Percentiles rank a stretch among this genome's conserved stretches.
These are phyloP conservation scores for Acronicta psi DNA, from an alignment of 2,888 invertebrate species.

Conservation along the genomic window DNA sequence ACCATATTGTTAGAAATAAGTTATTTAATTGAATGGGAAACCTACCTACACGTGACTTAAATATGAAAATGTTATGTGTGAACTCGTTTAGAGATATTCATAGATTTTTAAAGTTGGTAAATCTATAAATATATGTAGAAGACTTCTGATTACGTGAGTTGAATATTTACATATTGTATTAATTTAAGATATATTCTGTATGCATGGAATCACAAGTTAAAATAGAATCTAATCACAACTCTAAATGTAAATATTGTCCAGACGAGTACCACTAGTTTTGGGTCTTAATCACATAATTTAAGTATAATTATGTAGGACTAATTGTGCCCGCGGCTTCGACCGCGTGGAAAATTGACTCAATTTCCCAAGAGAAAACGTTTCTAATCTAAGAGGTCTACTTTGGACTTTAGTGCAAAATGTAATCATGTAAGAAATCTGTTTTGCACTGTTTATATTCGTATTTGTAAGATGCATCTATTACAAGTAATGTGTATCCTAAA, in stretches of 20 bases:
- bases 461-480: neutral
- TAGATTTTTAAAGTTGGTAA: conserved; percentile 45
- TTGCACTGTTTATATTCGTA: neutral
- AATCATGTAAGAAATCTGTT: neutral
- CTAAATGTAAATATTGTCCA: conserved; percentile 28
- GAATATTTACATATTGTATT: conserved; percentile 32
- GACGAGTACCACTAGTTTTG: neutral
- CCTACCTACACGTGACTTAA: conserved; percentile 38
- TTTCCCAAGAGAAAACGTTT: conserved; percentile 3
- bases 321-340: neutral
- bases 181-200: conserved; percentile 20
- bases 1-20: conserved; percentile 34
- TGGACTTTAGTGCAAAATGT: neutral
- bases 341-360: neutral
- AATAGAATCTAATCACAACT: conserved; percentile 11
- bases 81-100: conserved; percentile 39
- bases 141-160: conserved; percentile 42
- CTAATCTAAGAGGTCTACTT: neutral
- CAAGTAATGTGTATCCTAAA: conserved; percentile 13
- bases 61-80: conserved; percentile 32
- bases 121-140: conserved; percentile 47
- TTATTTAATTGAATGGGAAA: conserved; percentile 36
- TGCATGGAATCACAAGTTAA: conserved; percentile 13
- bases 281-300: neutral
- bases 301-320: conserved; percentile 1